These are phyloP conservation scores for Mimumesa dahlbomi DNA, from an alignment of 2,888 invertebrate genomes.

Conservation along the genomic window DNA sequence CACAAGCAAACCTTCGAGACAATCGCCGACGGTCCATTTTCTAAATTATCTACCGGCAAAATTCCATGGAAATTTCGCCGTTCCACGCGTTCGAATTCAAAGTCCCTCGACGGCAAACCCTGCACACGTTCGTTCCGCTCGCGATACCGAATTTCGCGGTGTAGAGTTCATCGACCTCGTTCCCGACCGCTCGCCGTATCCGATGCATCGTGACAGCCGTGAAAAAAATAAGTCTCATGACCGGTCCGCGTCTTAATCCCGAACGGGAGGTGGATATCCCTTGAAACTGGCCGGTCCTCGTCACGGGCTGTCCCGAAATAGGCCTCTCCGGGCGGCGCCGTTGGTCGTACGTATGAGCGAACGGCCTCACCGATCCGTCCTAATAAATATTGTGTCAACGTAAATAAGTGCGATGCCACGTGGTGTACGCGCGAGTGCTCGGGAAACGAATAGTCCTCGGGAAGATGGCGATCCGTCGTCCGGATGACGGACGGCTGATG, in stretches of 20 bases:
- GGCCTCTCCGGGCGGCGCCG: slow-evolving; percentile 60
- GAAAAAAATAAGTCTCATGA: slow-evolving; percentile 50
- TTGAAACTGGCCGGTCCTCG: slow-evolving; percentile 44
- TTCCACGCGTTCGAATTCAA: too few species aligned
- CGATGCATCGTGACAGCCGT: slow-evolving; percentile 35
- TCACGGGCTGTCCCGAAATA: slow-evolving; percentile 65
- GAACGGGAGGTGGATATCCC: slow-evolving; percentile 50
- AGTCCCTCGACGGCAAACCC: too few species aligned
- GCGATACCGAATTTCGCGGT: too few species aligned
- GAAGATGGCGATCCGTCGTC: slow-evolving; percentile 65
- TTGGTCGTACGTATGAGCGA: slow-evolving; percentile 68
- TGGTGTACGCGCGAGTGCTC: slow-evolving; percentile 56
- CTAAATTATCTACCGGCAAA: too few species aligned
- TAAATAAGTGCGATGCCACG: slow-evolving; percentile 77
- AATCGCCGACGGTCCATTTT: too few species aligned
- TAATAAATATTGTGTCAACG: slow-evolving; percentile 80
- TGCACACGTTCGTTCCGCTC: too few species aligned
- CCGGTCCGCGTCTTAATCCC: slow-evolving; percentile 61
- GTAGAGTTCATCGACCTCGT: slow-evolving; percentile 22
- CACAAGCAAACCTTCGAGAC: too few species aligned
- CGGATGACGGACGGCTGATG: slow-evolving; percentile 77
- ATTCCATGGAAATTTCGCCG: too few species aligned
- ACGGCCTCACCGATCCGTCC: slow-evolving; percentile 78
- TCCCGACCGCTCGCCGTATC: neutral
- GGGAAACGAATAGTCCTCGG: slow-evolving; percentile 28